Base-by-base conservation (phyloP, 2,888 invertebrate genomes). In the Drosophila paracracens region DNA sequence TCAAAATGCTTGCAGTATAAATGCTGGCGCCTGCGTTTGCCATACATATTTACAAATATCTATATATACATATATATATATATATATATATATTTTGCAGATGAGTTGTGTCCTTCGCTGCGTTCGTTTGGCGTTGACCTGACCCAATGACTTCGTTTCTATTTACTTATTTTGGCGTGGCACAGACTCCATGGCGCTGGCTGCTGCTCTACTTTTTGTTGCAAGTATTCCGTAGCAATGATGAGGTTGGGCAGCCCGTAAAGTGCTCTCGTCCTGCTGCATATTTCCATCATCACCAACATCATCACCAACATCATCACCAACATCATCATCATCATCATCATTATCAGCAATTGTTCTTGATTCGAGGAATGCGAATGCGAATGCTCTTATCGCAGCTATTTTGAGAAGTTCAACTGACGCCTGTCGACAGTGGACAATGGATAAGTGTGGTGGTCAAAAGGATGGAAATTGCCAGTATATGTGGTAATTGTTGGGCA, bases 141-240 rank as follows among this genome's bases (percentile, higher is more conserved):
- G 88, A 87, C 84, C 83, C 76, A 81, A 70, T 76, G 84, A 81
- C 84, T 81, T 66, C 82, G 80, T 73, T 83, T 73, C 70, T 21
- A 59, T 25, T 16, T 33, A 53, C 33, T 38, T 79, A 59, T 75
- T 82, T 79, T 48, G 62, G 63, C 58, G 51, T 67, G 72, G 52
- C 77, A 73, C 69, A 85, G 83, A 83, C 83, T 77, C 69, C 62
- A 31, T 61, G 86, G 88, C 88, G 86, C 54, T 82, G 68, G 10
- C 36, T 50, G 74, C 35, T 48, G 75, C 57, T 64, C 52, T 60
- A 71, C 33, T 62, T 65, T 84, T 76, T 60, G 60, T 57, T 66
- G 84, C 83, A 70, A 53, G n/a, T 63, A 40, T 70, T 53, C 46
- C 59, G 60, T 52, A 53, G 46, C 68, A 53, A 51, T 67, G 56